Percentiles rank a stretch among this genome's conserved stretches.
These are phyloP conservation scores for Hyaena hyaena DNA, from an alignment of 2,113 vertebrate species.

Conservation along the genomic window DNA sequence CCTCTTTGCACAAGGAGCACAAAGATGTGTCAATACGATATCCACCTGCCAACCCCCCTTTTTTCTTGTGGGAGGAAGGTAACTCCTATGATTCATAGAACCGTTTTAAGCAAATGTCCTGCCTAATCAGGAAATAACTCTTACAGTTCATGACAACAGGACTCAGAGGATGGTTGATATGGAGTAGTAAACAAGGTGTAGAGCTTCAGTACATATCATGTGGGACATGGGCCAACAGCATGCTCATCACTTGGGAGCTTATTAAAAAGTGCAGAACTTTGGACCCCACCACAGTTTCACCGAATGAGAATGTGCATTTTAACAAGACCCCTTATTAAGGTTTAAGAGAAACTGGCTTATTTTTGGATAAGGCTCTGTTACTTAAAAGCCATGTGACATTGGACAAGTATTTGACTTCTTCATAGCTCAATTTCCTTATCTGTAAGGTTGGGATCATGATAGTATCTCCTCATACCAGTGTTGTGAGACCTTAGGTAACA, in stretches of 20 bases:
- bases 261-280: neutral
- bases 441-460: neutral
- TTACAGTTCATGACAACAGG: neutral
- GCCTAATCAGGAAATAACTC: conserved; percentile 1
- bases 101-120: conserved; percentile 41
- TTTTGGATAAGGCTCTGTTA: neutral
- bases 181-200: neutral
- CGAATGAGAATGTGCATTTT: conserved; percentile 1
- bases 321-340: neutral
- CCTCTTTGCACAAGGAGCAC: neutral
- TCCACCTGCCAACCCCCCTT: neutral
- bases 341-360: neutral
- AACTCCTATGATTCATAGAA: neutral
- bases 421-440: neutral
- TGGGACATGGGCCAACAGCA: neutral
- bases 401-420: conserved; percentile 6
- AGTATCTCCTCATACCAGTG: neutral
- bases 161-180: neutral
- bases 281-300: neutral
- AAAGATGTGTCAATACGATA: neutral
- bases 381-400: neutral
- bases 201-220: neutral
- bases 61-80: neutral
- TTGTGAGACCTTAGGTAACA: neutral
- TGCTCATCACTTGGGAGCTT: neutral